A percentile compares a stretch with the other conserved stretches of the same genome.
Conservation (phyloP, 2,797 vertebrate species). For the Chelonia mydas region DNA sequence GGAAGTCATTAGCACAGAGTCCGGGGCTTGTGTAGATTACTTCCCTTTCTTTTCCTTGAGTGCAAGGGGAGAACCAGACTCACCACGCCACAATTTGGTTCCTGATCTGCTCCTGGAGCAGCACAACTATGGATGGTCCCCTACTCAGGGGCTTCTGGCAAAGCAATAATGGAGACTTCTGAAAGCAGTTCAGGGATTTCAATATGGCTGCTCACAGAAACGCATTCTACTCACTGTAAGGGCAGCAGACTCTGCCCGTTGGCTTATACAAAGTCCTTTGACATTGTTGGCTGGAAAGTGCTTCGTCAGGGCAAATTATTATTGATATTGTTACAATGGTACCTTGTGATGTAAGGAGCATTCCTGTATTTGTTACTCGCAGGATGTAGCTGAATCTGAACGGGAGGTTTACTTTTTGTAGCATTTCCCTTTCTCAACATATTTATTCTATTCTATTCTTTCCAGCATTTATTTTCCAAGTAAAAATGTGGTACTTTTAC, state of each 20-base stretch:
- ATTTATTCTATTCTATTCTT: background rate
- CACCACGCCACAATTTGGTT: background rate
- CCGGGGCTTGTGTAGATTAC: background rate
- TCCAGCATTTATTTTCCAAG: background rate
- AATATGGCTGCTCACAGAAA: background rate
- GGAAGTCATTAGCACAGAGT: background rate
- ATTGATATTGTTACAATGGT: background rate
- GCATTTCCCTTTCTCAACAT: background rate
- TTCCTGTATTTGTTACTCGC: background rate
- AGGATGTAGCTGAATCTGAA: background rate
- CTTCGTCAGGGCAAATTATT: background rate
- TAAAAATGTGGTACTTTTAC: background rate
- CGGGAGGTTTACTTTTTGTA: background rate
- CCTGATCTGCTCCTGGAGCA: background rate
- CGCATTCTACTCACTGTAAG: background rate
- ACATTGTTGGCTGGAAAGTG: background rate
- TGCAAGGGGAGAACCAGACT: background rate
- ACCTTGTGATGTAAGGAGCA: accelerated
- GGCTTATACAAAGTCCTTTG: background rate
- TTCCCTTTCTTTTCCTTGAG: background rate
- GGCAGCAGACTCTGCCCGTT: background rate
- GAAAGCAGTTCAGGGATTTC: background rate
- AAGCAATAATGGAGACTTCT: background rate
- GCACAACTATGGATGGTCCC: background rate
- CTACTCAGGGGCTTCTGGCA: background rate